phyloP scores from a whole-genome alignment of 2,797 vertebrate species.

The Pangasius krempfi region DNA sequence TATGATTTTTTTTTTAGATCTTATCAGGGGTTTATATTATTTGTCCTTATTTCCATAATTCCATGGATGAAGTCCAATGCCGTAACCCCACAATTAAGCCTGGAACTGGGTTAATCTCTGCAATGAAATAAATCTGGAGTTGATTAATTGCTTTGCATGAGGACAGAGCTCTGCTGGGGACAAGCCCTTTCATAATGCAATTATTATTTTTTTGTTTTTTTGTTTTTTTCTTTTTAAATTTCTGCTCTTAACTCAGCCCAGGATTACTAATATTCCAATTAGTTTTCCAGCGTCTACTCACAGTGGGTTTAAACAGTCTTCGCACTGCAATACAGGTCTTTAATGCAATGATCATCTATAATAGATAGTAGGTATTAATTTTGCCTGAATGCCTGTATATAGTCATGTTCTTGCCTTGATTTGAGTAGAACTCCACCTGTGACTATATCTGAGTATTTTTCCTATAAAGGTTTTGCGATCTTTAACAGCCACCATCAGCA shows the following conservation, averaged over 20 bases:
- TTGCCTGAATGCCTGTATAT: not conserved
- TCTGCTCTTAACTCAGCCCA: not conserved
- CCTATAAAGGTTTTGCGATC: not conserved
- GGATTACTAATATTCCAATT: slow-evolving; percentile 69
- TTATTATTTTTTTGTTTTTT: not conserved
- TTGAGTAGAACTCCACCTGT: not conserved
- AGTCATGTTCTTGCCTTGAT: not conserved
- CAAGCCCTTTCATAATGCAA: slow-evolving; percentile 2
- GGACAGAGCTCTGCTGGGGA: not conserved
- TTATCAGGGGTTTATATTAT: not conserved
- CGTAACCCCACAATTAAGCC: slow-evolving; percentile 32
- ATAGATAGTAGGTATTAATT: slow-evolving; percentile 2
- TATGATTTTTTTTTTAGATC: not conserved
- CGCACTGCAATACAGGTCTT: not conserved
- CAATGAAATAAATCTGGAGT: slow-evolving; percentile 20
- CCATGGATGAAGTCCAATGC: slow-evolving; percentile 19
- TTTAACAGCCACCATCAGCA: slow-evolving; percentile 23
- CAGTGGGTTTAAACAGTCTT: not conserved
- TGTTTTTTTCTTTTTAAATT: slow-evolving; percentile 39
- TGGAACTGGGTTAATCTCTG: slow-evolving; percentile 13
- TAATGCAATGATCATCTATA: slow-evolving; percentile 8
- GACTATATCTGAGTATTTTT: not conserved
- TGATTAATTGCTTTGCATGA: slow-evolving; percentile 40
- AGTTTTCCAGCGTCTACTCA: slow-evolving; percentile 51
- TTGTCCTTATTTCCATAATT: slow-evolving; percentile 14